Evolutionary conservation across 1,140 invertebrate species (phyloP), one percentile per base, ranked within the genome.

Genomic region (Trichonephila inaurata): DNA sequence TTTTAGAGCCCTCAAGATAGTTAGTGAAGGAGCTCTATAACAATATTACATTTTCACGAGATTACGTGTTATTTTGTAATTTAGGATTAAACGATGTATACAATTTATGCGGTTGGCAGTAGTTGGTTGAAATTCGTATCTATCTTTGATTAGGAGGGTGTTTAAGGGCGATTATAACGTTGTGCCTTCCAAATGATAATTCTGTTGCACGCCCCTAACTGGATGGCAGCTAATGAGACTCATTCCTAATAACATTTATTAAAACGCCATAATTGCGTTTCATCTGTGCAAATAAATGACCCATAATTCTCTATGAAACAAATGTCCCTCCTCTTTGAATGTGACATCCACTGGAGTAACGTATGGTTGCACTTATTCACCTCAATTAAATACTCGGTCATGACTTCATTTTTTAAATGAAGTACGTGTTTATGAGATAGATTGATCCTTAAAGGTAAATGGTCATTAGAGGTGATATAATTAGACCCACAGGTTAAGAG

Each of bases 221-320:
- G 61, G 86, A 88, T 88, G 28, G 86, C 86, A 88, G 7, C 64
- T 88, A 88, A 88, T 88, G 86, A 88, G 86, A 8, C 40, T 28
- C 61, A 64, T 88, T 88, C 86, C 60, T 88, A 24, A 61, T 19
- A 61, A 66, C 86, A 88, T 88, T 88, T 88, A 88, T 88, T 88
- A 88, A 64, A 88, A 88, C 28, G 86, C 64, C 61, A 60, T 88
- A 88, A 88, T 88, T 88, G 86, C 86, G 86, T 88, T 88, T 60
- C 86, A 88, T 88, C 86, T 88, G 86, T 4, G 61, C 60, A 88
- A 85, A 66, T 88, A 64, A 88, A 88, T 88, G 86, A 88, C 86
- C 40, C 86, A 88, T 62, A 64, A 88, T 44, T 88, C 60, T 16
- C 12, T 64, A 51, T 60, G 61, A 66, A 64, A 88, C 61, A 88